Evolutionary conservation across 2,113 vertebrate species (phyloP).

Genomic region (Pseudopipra pipra): DNA sequence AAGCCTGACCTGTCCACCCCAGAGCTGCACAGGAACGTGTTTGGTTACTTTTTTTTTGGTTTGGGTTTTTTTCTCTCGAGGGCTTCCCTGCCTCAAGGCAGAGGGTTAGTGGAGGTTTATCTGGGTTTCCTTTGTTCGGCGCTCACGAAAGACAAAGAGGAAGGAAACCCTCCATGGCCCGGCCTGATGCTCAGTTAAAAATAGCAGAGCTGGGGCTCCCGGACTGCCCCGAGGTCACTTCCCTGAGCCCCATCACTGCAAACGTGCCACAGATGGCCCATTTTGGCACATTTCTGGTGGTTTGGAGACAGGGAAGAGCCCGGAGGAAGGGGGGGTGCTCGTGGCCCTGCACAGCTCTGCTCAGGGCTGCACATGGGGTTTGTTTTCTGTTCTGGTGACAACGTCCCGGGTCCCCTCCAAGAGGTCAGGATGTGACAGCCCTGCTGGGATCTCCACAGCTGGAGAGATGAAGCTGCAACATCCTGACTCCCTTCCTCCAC

Average conservation of each 20-base stretch:
- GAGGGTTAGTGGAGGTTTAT: neutral
- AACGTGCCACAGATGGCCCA: neutral
- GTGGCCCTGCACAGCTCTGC: neutral
- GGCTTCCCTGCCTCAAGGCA: neutral
- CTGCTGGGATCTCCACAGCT: neutral
- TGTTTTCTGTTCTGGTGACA: neutral
- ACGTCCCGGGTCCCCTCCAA: neutral
- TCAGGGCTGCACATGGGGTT: neutral
- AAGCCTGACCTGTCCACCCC: neutral
- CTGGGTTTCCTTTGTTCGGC: neutral
- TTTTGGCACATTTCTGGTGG: neutral
- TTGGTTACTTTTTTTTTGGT: neutral
- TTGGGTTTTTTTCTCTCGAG: neutral
- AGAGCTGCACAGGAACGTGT: neutral
- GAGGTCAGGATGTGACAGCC: fast-evolving
- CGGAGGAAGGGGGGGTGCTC: neutral
- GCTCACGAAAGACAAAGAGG: neutral
- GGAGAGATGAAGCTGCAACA: neutral
- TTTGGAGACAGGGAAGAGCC: neutral
- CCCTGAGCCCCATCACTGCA: neutral
- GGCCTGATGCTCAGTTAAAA: neutral
- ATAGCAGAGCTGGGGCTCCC: conserved; percentile 17
- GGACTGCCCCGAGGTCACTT: neutral
- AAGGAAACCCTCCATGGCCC: conserved; percentile 25
- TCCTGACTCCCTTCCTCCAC: neutral